Conservation (phyloP, 2,888 invertebrate species). For the Callosobruchus maculatus region DNA sequence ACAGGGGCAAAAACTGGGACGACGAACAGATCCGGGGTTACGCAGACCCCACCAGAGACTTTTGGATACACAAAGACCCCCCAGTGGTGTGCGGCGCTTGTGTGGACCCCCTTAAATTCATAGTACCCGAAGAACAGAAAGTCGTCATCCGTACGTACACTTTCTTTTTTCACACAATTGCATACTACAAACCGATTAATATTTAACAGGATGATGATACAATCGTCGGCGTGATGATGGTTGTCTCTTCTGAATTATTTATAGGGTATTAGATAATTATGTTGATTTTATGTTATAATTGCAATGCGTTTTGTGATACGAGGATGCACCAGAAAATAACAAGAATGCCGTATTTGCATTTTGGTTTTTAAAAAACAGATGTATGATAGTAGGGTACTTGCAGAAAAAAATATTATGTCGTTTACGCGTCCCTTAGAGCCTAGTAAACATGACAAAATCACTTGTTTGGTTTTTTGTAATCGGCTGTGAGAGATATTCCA, state of each 20-base stretch:
- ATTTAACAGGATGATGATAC: background rate
- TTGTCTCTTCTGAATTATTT: background rate
- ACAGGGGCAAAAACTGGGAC: slow-evolving; percentile 42
- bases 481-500: no score
- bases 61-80: slow-evolving; percentile 40
- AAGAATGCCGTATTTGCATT: no score
- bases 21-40: slow-evolving; percentile 36
- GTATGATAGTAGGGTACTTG: no score
- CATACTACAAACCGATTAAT: background rate
- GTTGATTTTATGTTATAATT: no score
- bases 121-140: slow-evolving; percentile 36
- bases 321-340: no score
- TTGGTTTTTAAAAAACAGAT: no score
- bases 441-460: no score
- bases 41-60: slow-evolving; percentile 39
- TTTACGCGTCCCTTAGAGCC: no score
- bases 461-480: no score
- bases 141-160: slow-evolving; percentile 30
- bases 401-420: no score
- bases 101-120: slow-evolving; percentile 33
- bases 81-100: slow-evolving; percentile 37
- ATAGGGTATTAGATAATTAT: background rate
- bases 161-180: background rate
- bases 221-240: background rate
- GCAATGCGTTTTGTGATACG: no score